Base-by-base conservation (phyloP, 1,140 invertebrate genomes). In the Brachionus calyciflorus region DNA sequence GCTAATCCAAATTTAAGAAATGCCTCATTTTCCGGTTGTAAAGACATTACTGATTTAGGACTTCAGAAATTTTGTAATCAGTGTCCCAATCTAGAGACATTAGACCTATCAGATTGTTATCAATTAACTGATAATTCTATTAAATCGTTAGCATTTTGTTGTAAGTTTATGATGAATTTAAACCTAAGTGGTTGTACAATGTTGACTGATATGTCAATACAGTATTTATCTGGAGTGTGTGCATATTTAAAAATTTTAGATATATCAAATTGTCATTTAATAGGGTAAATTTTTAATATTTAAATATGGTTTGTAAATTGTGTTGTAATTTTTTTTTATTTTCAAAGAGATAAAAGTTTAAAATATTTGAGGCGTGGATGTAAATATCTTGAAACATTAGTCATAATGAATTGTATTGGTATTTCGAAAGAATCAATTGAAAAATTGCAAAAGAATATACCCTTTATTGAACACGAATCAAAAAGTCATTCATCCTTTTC, bases 21-120 rank as follows among this genome's bases (percentile, higher is more conserved):
- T 26, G 44, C 46, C 3, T 48, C 46, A 6, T 73, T 51, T 12
- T 49, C 69, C 30, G 69, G 51, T 57, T 85, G 83, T 80, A 77
- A 68, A 14, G 79, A 79, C 53, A 83, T 86, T 51, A 85, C 83
- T 44, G 84, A 86, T 78, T 78, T 85, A 28, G 84, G 84, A 4
- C 76, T 86, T 63, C 84, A 85, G 79, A 86, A 86, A 79, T 85
- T 86, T 80, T 82, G 84, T 37, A 83, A 85, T 69, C 83, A 84
- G 78, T 84, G 82, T 79, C 80, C 80, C 57, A 81, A 83, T 28
- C 80, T 86, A 10, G 82, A 85, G 77, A 79, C 81, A 21, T 79
- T 86, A 48, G 83, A 85, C 78, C 70, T 86, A 1, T 85, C 84
- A 9, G 82, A 84, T 75, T 86, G 84, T 78, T 79, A 84, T 83